Conservation (phyloP, 1,140 invertebrate species). For the Rhyacophila brunnea region DNA sequence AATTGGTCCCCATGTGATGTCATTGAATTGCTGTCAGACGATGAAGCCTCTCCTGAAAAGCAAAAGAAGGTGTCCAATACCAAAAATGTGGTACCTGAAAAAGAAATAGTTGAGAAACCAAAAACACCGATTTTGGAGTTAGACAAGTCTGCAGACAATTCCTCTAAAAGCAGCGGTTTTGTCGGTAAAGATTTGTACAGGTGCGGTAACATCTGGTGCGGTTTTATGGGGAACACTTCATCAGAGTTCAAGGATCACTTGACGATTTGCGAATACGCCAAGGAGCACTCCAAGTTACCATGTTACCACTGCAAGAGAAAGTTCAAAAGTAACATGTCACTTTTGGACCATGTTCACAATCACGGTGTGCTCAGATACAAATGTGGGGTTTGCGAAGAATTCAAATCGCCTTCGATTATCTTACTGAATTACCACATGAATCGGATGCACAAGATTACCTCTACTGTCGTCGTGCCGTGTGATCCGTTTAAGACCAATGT, state of each 20-base stretch:
- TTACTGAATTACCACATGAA: conserved; percentile 57
- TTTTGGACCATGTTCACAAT: conserved; percentile 42
- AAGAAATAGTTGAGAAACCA: neutral
- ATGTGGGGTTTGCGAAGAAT: conserved; percentile 35
- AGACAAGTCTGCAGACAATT: neutral
- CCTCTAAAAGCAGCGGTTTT: neutral
- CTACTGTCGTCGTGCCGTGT: conserved; percentile 49
- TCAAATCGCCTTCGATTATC: conserved; percentile 24
- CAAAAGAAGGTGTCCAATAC: too few relatives aligned
- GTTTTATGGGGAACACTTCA: conserved; percentile 37
- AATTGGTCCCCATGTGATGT: too few relatives aligned
- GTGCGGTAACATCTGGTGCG: conserved; percentile 52
- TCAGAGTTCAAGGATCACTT: conserved; percentile 51
- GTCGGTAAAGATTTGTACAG: conserved; percentile 49
- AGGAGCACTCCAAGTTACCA: conserved; percentile 30
- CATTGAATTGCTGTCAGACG: conserved; percentile 2
- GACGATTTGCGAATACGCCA: conserved; percentile 42
- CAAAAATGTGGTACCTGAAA: neutral
- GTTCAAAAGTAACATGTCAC: conserved; percentile 41
- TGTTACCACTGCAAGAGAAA: conserved; percentile 58
- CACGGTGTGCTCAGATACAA: conserved; percentile 46
- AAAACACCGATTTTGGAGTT: neutral
- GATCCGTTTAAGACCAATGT: conserved; percentile 53
- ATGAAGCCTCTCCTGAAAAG: conserved; percentile 2
- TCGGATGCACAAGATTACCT: conserved; percentile 50